Evolutionary conservation across 2,888 invertebrate species (phyloP), one percentile per base, ranked within the genome.

Genomic region (Caenorhabditis afra): DNA sequence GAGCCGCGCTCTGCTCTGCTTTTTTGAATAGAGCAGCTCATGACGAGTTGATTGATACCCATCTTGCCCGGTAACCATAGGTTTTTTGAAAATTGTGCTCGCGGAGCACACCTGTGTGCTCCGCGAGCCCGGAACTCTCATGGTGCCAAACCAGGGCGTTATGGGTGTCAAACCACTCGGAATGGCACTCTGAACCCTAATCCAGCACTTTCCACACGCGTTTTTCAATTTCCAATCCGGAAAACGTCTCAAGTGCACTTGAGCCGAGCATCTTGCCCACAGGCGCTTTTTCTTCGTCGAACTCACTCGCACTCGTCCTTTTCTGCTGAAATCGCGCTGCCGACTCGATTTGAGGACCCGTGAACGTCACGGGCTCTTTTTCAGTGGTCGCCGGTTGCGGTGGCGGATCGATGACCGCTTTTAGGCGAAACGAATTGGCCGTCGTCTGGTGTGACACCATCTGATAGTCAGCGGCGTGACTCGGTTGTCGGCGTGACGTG

Each of bases 271-370:
- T 41, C 14, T 41, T 4, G 2, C 14, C 41, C 7, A 11, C 4
- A 8, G 29, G 29, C 7, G 29, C 4, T 29, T 29, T 29, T 29
- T 49, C 45, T 45, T 23, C n/a, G n/a, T n/a, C n/a, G n/a, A n/a
- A 75, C 81, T 71, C 53, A 81, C 81, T 79, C 41, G 58, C 23
- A 66, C 77, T 78, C 5, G 75, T 41, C 22, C 64, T 79, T 20
- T 59, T 61, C 4, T 62, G 58, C 22, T 29, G n/a, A 39, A 79
- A 74, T 22, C n/a, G 49, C 0, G 22, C 4, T 0, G 79, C 44
- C 1, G 49, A 68, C 22, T 79, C 74, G n/a, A 41, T 47, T 57
- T 67, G 66, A 10, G 67, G 62, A 11, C 64, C 67, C 14, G 37
- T 12, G 49, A 62, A 49, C 4, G 7, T 29, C n/a, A n/a, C n/a